Percentiles rank a stretch among this genome's conserved stretches.
Evolutionary conservation across 2,113 vertebrate genomes (phyloP).

Genomic region (Crotophaga sulcirostris): DNA sequence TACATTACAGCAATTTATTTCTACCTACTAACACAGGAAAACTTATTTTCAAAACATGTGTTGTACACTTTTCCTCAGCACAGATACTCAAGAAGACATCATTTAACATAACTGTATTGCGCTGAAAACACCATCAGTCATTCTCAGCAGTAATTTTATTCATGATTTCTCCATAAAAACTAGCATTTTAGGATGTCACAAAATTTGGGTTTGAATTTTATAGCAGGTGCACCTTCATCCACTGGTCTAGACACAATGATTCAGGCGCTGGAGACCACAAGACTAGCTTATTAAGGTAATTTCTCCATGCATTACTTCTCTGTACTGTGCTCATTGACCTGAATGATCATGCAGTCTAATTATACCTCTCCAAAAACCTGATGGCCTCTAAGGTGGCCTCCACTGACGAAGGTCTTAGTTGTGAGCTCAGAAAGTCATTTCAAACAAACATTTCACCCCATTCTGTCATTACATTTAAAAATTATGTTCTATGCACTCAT

Average conservation of each 20-base stretch:
- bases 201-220: neutral
- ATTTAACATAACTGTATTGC: neutral
- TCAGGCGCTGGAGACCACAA: neutral
- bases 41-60: neutral
- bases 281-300: neutral
- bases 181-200: neutral
- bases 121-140: neutral
- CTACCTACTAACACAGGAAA: neutral
- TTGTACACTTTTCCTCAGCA: fast-evolving
- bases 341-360: neutral
- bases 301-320: neutral
- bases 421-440: neutral
- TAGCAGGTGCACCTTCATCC: neutral
- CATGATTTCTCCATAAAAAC: neutral
- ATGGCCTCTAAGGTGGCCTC: neutral
- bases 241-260: neutral
- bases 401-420: neutral
- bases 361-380: neutral
- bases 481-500: neutral
- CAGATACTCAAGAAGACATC: neutral
- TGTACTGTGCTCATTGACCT: neutral
- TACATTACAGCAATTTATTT: neutral
- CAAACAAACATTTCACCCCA: neutral
- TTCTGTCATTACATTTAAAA: neutral
- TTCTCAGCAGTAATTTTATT: neutral